Evolutionary conservation across 2,888 invertebrate species (phyloP), one percentile per base, ranked within the genome.

Genomic region (Nemapogon koenigi): DNA sequence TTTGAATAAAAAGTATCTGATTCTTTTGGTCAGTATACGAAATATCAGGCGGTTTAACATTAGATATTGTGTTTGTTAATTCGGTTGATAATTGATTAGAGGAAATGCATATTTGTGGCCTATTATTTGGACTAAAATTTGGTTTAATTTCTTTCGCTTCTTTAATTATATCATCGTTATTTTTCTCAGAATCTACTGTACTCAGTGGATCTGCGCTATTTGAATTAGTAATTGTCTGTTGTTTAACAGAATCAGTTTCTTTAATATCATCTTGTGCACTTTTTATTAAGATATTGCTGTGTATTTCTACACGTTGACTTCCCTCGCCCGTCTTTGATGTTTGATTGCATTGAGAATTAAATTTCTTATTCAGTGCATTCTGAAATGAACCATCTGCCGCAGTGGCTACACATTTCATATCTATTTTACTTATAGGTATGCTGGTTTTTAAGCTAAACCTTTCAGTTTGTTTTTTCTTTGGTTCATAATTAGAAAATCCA

Each of bases 341-440:
- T 11, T 35, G 10, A 8, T 17, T 11, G 3, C 4, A 3, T 3
- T 19, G 19, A 19, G 13, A 13, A 2, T 17, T 7, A 26, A 19
- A 16, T 29, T 27, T 37, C 17, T 18, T 13, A n/a, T n/a, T n/a
- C n/a, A n/a, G n/a, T n/a, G n/a, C n/a, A n/a, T n/a, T n/a, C n/a
- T n/a, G n/a, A n/a, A n/a, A n/a, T n/a, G n/a, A n/a, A n/a, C n/a
- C n/a, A n/a, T n/a, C n/a, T n/a, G n/a, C n/a, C n/a, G n/a, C n/a
- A 27, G 51, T 59, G 27, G 49, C 61, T 2, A 76, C 72, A 45
- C 68, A 70, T 51, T 75, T 78, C 59, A 78, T 65, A 45, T 78
- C 78, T 26, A 78, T 65, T 49, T 76, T 75, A 41, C 73, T 75
- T 33, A 78, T 76, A 3, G 79, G 79, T 46, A 79, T 79, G 48